Evolutionary conservation across 2,113 vertebrate species (phyloP).

Genomic region (Tiliqua scincoides): DNA sequence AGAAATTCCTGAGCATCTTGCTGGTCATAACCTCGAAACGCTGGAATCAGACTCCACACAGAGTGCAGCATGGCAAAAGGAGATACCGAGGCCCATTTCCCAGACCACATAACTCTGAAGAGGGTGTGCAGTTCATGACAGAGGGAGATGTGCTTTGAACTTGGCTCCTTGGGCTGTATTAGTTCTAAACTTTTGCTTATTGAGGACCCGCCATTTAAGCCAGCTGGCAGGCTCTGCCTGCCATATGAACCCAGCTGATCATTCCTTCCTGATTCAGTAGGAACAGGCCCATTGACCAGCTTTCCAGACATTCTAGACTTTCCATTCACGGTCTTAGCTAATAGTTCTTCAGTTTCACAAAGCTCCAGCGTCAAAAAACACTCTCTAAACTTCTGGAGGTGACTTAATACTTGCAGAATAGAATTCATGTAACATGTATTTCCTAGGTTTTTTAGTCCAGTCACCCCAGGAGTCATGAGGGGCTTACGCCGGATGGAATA

Average conservation of each 20-base stretch:
- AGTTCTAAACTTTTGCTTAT: conserved; percentile 82
- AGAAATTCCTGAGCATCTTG: conserved; percentile 99
- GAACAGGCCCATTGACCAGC: conserved; percentile 69
- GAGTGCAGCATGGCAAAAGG: conserved; percentile 99
- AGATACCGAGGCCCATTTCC: conserved; percentile 95
- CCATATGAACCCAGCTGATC: conserved; percentile 70
- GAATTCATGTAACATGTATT: conserved; percentile 99
- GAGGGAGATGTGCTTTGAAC: conserved; percentile 95
- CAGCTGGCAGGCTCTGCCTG: conserved; percentile 71
- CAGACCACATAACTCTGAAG: conserved; percentile 99
- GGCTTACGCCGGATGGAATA: conserved; percentile 82
- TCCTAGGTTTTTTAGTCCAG: conserved; percentile 94
- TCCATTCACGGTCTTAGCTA: conserved; percentile 87
- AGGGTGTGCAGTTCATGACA: conserved; percentile 98
- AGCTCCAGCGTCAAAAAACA: conserved; percentile 97
- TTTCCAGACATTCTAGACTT: conserved; percentile 74
- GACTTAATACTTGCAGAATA: conserved; percentile 97
- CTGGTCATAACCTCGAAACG: conserved; percentile 96
- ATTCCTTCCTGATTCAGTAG: conserved; percentile 68
- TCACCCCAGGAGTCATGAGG: conserved; percentile 91
- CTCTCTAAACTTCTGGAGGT: conserved; percentile 98
- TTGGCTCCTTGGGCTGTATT: conserved; percentile 92
- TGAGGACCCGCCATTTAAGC: conserved; percentile 78
- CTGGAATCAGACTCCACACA: conserved; percentile 96
- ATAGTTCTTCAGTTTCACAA: conserved; percentile 93